Base-by-base conservation (phyloP, 2,113 vertebrate species). In the Rattus norvegicus region DNA sequence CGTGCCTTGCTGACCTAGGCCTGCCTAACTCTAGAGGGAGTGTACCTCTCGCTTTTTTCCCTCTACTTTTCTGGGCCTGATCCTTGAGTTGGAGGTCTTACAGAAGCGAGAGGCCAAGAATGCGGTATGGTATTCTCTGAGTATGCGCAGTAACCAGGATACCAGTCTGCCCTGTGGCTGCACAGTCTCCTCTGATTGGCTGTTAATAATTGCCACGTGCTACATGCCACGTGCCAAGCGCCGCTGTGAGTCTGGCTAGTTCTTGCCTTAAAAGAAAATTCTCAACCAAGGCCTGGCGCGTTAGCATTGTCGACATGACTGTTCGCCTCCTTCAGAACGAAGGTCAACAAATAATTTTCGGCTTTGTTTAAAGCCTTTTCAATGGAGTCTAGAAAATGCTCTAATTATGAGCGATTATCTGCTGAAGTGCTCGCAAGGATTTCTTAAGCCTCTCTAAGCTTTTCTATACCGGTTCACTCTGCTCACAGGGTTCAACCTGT, bases 281-380 rank as follows among this genome's bases (percentile, higher is more conserved):
- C 13, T 16, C 14, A 30, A 2, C 76, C 39, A 49, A 43, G 67
- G 81, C 80, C 0, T 1, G 67, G 36, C 4, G 2, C 49, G 14
- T 76, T 9, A 30, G 19, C 33, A 69, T 39, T 47, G 76, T 11
- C 69, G 36, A 76, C 79, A 12, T 0, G 7, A 26, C 75, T 0
- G 0, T n/a, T 52, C 0, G 59, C 59, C 26, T 93, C 89, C 83
- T 86, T 90, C 36, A 3, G 75, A 80, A 49, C 30, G 30, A 65
- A 94, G 95, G 93, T 73, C 95, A 92, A 75, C 88, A 92, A 75
- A 94, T 84, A 70, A 94, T 83, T 89, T 80, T 17, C 70, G 70
- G 91, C 95, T 96, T 96, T 91, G 91, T 95, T 93, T 93, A 83
- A 97, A 96, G 72, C 72, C 81, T 92, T 80, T 92, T 94, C 83